These are phyloP conservation scores for Phalanger gymnotis DNA, from an alignment of 2,797 vertebrate genomes.

Conservation along the genomic window DNA sequence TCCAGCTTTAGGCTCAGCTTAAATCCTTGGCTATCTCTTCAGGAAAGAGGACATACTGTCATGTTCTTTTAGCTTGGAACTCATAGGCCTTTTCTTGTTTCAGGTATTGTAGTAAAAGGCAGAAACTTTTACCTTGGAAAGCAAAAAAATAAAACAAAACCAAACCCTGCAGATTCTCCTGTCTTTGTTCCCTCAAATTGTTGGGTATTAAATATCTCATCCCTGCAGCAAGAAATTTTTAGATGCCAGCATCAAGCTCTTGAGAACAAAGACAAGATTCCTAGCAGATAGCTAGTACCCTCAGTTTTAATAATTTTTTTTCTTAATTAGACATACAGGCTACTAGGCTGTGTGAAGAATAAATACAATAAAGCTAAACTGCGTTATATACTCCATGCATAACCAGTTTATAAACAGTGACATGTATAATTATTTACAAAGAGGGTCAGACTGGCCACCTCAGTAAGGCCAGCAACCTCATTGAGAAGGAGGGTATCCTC, in stretches of 20 bases:
- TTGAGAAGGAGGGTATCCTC: too few relatives aligned
- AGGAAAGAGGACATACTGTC: not conserved
- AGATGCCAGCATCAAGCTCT: not conserved
- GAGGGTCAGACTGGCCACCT: too few relatives aligned
- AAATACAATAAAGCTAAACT: not conserved
- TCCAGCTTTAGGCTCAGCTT: not conserved
- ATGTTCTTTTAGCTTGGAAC: not conserved
- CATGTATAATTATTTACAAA: not conserved
- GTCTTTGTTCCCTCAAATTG: not conserved
- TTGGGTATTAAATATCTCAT: too few relatives aligned
- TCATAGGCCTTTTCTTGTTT: not conserved
- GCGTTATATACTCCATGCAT: not conserved
- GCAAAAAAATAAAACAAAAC: too few relatives aligned
- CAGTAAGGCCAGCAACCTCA: too few relatives aligned
- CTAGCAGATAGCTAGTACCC: not conserved
- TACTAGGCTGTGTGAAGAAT: not conserved
- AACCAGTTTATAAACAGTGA: not conserved
- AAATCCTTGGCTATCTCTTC: not conserved
- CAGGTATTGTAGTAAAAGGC: not conserved
- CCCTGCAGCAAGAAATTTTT: not conserved
- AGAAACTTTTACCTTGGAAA: not conserved
- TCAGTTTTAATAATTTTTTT: not conserved
- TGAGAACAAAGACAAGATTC: not conserved
- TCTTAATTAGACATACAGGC: not conserved
- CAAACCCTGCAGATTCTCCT: not conserved